These are phyloP conservation scores for Morone saxatilis DNA, from an alignment of 2,113 vertebrate species.

Conservation along the genomic window DNA sequence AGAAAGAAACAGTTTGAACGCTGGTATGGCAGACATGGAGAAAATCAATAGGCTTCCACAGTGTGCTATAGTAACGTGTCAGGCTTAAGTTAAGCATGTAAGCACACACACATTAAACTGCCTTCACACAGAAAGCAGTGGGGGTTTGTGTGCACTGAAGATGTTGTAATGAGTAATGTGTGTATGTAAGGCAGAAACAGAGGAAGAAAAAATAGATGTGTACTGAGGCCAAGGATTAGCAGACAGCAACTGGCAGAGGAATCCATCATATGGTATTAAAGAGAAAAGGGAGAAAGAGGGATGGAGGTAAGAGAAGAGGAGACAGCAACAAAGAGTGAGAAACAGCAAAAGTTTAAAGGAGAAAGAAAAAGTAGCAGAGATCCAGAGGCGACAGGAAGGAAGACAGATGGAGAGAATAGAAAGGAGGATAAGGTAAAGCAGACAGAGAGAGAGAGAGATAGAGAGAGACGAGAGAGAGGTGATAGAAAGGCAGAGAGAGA, in stretches of 20 bases:
- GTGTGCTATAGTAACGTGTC: slow-evolving; percentile 5
- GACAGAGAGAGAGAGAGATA: slow-evolving; percentile 23
- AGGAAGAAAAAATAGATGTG: slow-evolving; percentile 29
- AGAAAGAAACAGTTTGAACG: slow-evolving; percentile 34
- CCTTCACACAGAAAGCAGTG: slow-evolving; percentile 12
- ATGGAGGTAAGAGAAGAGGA: not conserved
- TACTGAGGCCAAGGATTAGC: slow-evolving; percentile 40
- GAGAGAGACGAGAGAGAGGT: slow-evolving; percentile 46
- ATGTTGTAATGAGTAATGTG: slow-evolving; percentile 16
- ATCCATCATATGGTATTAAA: slow-evolving; percentile 53
- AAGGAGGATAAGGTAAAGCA: not conserved
- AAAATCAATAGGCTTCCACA: slow-evolving; percentile 49
- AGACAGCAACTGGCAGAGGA: slow-evolving; percentile 53
- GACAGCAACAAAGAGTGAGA: slow-evolving; percentile 5
- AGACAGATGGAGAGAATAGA: slow-evolving; percentile 15
- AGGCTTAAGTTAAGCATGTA: slow-evolving; percentile 23
- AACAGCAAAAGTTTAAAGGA: slow-evolving; percentile 4
- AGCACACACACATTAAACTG: slow-evolving; percentile 35
- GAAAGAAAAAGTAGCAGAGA: slow-evolving; percentile 21
- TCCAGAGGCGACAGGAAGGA: slow-evolving; percentile 53
- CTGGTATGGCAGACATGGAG: slow-evolving; percentile 38
- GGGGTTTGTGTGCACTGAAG: slow-evolving; percentile 16
- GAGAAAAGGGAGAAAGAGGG: slow-evolving; percentile 9
- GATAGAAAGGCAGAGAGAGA: slow-evolving; percentile 6
- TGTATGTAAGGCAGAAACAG: slow-evolving; percentile 30